These are phyloP conservation scores for Mugil cephalus DNA, from an alignment of 2,113 vertebrate species.

Conservation along the genomic window DNA sequence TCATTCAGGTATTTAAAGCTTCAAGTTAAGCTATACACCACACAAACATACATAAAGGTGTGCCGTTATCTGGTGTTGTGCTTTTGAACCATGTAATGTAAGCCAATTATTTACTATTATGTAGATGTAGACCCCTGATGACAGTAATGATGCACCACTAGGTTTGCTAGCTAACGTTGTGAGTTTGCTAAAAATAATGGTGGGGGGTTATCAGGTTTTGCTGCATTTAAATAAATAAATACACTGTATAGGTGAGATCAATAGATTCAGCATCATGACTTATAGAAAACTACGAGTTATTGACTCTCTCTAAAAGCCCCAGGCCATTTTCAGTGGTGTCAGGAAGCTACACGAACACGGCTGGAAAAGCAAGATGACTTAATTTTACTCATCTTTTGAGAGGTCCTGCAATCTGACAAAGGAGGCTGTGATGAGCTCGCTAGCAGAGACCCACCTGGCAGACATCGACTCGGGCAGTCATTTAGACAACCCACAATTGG, in stretches of 20 bases:
- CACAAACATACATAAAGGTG: no score
- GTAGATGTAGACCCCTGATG: no score
- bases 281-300: no score
- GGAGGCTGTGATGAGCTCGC: constrained; percentile 39
- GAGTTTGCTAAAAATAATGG: no score
- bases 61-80: no score
- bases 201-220: no score
- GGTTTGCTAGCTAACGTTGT: no score
- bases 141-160: no score
- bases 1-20: no score
- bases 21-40: no score
- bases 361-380: constrained; percentile 17
- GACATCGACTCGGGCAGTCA: constrained; percentile 68
- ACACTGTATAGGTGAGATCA: neutral
- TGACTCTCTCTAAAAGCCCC: neutral
- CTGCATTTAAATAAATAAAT: neutral
- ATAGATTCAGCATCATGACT: no score
- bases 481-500: constrained; percentile 67
- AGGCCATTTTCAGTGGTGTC: neutral
- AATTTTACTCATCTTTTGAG: constrained; percentile 46
- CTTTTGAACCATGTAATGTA: no score
- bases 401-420: constrained; percentile 51
- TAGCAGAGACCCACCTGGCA: constrained; percentile 44
- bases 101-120: constrained; percentile 1
- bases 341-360: neutral